Conservation (phyloP, 1,140 invertebrate species). For the Bombus confusus region DNA sequence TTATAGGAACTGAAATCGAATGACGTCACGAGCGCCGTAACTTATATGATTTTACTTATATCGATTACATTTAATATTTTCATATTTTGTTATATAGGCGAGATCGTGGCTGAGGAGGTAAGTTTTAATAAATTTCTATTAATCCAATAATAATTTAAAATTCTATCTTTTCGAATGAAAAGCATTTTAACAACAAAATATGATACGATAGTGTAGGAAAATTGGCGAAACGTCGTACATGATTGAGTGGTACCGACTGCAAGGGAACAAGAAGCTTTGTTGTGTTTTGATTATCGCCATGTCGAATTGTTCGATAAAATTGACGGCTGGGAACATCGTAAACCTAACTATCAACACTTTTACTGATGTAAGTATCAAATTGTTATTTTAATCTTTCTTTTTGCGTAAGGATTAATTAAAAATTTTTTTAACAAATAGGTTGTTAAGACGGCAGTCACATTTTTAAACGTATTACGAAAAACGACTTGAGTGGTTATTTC, state of each 20-base stretch:
- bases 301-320: slow-evolving; percentile 48
- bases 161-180: no score
- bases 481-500: background rate
- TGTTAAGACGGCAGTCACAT: slow-evolving; percentile 35
- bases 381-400: background rate
- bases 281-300: slow-evolving; percentile 58
- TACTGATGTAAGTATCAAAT: slow-evolving; percentile 50
- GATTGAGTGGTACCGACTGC: slow-evolving; percentile 61
- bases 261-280: slow-evolving; percentile 20
- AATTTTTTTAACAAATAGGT: slow-evolving; percentile 9
- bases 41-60: slow-evolving; percentile 46
- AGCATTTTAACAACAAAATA: background rate
- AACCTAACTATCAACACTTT: slow-evolving; percentile 47
- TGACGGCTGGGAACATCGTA: slow-evolving; percentile 56
- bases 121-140: background rate
- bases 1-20: slow-evolving; percentile 58
- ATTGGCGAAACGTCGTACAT: slow-evolving; percentile 50
- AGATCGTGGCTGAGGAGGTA: slow-evolving; percentile 63
- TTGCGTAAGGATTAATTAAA: background rate
- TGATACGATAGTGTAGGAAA: slow-evolving; percentile 48
- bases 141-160: no score
- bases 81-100: slow-evolving; percentile 71
- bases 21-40: slow-evolving; percentile 42
- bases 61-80: slow-evolving; percentile 68
- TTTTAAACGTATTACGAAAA: slow-evolving; percentile 36